Evolutionary conservation across 2,888 invertebrate genomes (phyloP).

Genomic region (Ecliptopera silaceata): DNA sequence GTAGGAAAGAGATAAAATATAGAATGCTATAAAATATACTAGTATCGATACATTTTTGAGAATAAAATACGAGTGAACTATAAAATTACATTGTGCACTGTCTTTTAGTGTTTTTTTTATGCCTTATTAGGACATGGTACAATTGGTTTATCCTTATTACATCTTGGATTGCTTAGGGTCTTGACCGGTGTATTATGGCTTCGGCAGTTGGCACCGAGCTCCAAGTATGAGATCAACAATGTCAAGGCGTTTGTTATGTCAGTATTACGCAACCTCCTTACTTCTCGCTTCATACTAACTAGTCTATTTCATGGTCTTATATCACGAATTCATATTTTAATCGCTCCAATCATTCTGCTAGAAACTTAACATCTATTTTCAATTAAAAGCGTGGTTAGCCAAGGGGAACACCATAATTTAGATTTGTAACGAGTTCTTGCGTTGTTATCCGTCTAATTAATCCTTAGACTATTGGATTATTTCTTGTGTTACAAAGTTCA

Average conservation of each 20-base stretch:
- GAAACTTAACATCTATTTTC: constrained; percentile 5
- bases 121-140: neutral
- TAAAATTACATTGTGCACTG: constrained; percentile 22
- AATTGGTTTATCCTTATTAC: constrained; percentile 41
- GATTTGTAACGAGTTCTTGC: constrained; percentile 32
- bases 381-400: constrained; percentile 34
- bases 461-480: constrained; percentile 26
- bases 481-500: neutral
- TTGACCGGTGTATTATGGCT: constrained; percentile 49
- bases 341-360: neutral
- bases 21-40: constrained; percentile 30
- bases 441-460: constrained; percentile 19
- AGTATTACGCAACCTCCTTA: constrained; percentile 52
- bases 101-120: constrained; percentile 3
- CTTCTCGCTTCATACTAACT: constrained; percentile 19
- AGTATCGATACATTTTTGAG: too few species aligned
- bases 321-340: constrained; percentile 26
- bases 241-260: constrained; percentile 68
- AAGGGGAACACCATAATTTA: constrained; percentile 35
- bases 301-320: constrained; percentile 25
- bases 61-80: constrained; percentile 9
- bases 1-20: neutral
- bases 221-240: constrained; percentile 68
- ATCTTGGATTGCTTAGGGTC: too few species aligned
- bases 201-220: constrained; percentile 56